These are phyloP conservation scores for Myoxocephalus aenaeus DNA, from an alignment of 2,797 vertebrate genomes.

Conservation along the genomic window DNA sequence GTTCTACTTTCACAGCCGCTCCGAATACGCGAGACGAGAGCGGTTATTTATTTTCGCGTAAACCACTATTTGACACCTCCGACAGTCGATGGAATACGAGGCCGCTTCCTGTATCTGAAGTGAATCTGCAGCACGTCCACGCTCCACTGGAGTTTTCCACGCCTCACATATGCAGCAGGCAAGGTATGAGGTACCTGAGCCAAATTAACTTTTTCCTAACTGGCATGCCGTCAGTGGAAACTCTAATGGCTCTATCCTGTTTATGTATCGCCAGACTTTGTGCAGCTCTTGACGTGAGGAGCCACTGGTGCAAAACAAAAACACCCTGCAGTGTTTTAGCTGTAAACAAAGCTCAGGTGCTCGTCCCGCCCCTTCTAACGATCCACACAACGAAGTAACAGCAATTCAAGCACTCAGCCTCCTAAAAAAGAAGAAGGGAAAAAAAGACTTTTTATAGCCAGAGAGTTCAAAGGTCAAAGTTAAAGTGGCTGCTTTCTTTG, in stretches of 20 bases:
- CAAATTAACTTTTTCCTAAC: conserved; percentile 26
- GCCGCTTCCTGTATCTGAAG: not conserved
- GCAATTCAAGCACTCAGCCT: conserved; percentile 16
- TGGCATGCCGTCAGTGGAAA: conserved; percentile 46
- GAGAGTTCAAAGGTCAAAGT: conserved; percentile 42
- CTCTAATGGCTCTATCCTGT: not conserved
- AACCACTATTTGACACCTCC: conserved; percentile 3
- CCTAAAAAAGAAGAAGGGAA: not conserved
- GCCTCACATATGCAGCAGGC: not conserved
- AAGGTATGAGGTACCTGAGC: conserved; percentile 27
- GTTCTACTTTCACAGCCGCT: conserved; percentile 21
- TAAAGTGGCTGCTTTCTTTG: conserved; percentile 9
- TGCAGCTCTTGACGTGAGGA: not conserved
- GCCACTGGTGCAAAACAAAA: not conserved
- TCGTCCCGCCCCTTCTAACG: not conserved
- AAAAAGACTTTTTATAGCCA: conserved; percentile 17
- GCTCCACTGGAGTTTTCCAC: not conserved
- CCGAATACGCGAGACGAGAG: conserved; percentile 3
- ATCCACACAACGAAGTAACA: not conserved
- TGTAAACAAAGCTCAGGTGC: conserved; percentile 5
- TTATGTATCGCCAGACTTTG: not conserved
- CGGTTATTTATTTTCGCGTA: not conserved
- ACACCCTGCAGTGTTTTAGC: no score
- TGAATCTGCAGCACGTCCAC: not conserved
- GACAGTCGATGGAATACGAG: not conserved